A percentile compares a stretch with the other conserved stretches of the same genome.
Conservation (phyloP, 2,888 invertebrate species). For the Icerya purchasi region DNA sequence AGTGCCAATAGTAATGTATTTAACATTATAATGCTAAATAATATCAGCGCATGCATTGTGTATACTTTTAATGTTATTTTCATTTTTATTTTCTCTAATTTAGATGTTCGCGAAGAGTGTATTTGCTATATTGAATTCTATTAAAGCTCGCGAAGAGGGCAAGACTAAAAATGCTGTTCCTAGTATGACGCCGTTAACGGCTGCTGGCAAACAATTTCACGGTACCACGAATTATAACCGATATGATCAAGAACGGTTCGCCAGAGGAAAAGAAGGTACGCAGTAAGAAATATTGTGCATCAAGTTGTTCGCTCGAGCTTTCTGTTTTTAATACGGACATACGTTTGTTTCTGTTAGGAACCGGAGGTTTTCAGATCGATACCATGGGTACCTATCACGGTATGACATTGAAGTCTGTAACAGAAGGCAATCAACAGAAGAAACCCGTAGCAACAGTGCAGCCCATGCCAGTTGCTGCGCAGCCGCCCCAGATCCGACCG, state of each 20-base stretch:
- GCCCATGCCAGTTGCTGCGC: conserved; percentile 24
- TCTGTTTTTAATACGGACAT: no score
- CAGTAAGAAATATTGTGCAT: conserved; percentile 1
- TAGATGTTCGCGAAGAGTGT: conserved; percentile 82
- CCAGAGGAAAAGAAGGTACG: conserved; percentile 65
- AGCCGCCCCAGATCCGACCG: conserved; percentile 25
- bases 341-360: no score
- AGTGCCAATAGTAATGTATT: no score
- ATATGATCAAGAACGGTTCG: conserved; percentile 97
- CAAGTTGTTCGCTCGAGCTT: no score
- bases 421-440: conserved; percentile 59
- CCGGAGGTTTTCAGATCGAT: conserved; percentile 96
- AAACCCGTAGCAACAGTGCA: conserved; percentile 26
- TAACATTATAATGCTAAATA: no score
- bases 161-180: conserved; percentile 34
- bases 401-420: conserved; percentile 91
- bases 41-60: no score
- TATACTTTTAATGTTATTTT: no score
- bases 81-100: no score
- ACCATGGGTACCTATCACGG: conserved; percentile 97
- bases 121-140: conserved; percentile 68
- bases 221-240: conserved; percentile 79
- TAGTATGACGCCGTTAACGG: conserved; percentile 36
- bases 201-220: conserved; percentile 38
- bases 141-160: conserved; percentile 84